Evolutionary conservation across 1,140 invertebrate genomes (phyloP).

Genomic region (Psix sp.): DNA sequence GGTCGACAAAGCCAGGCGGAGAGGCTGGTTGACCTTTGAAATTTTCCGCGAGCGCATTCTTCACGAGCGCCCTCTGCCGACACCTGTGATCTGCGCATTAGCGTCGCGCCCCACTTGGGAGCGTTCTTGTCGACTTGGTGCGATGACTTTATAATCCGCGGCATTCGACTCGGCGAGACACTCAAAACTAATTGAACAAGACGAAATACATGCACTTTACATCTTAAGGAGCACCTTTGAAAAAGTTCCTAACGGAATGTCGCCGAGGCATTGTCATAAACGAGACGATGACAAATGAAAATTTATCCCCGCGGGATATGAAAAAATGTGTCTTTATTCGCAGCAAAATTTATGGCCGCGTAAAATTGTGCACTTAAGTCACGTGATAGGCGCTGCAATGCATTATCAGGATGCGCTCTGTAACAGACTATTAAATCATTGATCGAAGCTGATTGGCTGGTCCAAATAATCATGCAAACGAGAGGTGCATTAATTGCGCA

Average conservation of each 20-base stretch:
- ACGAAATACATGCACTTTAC: too few species aligned
- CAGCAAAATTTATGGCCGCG: slow-evolving; percentile 10
- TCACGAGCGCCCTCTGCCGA: slow-evolving; percentile 53
- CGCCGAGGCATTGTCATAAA: too few species aligned
- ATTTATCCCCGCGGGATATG: slow-evolving; percentile 17
- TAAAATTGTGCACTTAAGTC: slow-evolving; percentile 27
- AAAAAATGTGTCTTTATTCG: slow-evolving; percentile 19
- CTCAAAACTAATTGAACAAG: too few species aligned
- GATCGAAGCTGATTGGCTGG: slow-evolving; percentile 30
- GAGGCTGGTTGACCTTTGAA: slow-evolving; percentile 69
- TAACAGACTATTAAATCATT: slow-evolving; percentile 42
- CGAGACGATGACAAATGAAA: too few species aligned
- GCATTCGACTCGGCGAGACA: too few species aligned
- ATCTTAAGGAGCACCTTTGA: too few species aligned
- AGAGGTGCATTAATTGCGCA: slow-evolving; percentile 36
- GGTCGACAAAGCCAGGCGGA: slow-evolving; percentile 60
- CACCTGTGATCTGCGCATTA: slow-evolving; percentile 55
- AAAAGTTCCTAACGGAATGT: too few species aligned
- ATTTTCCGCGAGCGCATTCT: slow-evolving; percentile 64
- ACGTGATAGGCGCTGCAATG: slow-evolving; percentile 20
- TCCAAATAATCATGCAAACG: slow-evolving; percentile 47
- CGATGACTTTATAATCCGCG: slow-evolving; percentile 48
- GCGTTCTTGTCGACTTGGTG: slow-evolving; percentile 29
- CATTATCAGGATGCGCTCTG: slow-evolving; percentile 20
- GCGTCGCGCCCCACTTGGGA: slow-evolving; percentile 33